Evolutionary conservation across 2,888 invertebrate genomes (phyloP).

Genomic region (Pyrrhopygopsis socrates): DNA sequence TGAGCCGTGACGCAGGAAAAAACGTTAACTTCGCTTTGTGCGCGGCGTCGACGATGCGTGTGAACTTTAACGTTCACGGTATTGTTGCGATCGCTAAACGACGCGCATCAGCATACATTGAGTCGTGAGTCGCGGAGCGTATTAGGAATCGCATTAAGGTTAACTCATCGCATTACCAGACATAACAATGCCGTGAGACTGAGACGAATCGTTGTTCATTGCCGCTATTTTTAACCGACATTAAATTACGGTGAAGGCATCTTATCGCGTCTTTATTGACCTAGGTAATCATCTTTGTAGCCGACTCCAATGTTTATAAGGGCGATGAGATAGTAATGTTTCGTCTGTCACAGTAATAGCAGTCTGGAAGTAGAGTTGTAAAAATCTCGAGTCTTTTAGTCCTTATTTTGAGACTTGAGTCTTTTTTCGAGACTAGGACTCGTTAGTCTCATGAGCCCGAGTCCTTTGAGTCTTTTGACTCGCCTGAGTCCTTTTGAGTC

Average conservation of each 20-base stretch:
- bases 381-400: too few species aligned
- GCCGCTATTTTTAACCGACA: conserved; percentile 90
- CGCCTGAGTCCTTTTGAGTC: too few species aligned
- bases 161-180: conserved; percentile 89
- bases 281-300: conserved; percentile 87
- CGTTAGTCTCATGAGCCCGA: too few species aligned
- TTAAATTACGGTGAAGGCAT: conserved; percentile 87
- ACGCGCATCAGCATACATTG: conserved; percentile 86
- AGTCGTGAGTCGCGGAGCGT: conserved; percentile 77
- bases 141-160: conserved; percentile 90
- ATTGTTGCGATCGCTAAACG: conserved; percentile 88
- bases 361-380: too few species aligned
- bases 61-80: conserved; percentile 89
- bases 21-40: conserved; percentile 90
- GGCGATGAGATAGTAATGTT: conserved; percentile 48
- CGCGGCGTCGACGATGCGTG: conserved; percentile 90
- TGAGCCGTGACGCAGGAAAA: conserved; percentile 88
- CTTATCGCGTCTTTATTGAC: conserved; percentile 89
- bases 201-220: conserved; percentile 91
- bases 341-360: conserved; percentile 22
- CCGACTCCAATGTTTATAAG: conserved; percentile 86
- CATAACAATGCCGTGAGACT: conserved; percentile 89
- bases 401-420: too few species aligned
- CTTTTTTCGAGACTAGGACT: too few species aligned
- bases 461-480: too few species aligned